These are phyloP conservation scores for Calosoma granatense DNA, from an alignment of 1,140 invertebrate species.

Conservation along the genomic window DNA sequence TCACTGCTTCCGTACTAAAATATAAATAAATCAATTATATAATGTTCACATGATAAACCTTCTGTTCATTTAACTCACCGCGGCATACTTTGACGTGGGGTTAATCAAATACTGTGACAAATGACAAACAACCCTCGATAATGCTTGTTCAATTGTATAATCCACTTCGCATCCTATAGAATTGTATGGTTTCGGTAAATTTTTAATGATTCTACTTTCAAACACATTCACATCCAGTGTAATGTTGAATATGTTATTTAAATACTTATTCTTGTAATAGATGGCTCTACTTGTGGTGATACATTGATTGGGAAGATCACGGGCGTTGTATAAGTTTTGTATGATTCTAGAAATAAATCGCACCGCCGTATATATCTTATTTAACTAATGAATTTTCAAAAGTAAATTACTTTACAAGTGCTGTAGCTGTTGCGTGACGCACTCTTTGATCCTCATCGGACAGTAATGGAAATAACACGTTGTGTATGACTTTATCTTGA, in stretches of 20 bases:
- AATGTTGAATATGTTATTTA: slow-evolving; percentile 21
- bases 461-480: slow-evolving; percentile 51
- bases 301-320: slow-evolving; percentile 33
- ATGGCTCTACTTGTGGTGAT: slow-evolving; percentile 36
- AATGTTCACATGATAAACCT: neutral
- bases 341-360: slow-evolving; percentile 39
- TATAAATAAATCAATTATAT: neutral
- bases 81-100: slow-evolving; percentile 49
- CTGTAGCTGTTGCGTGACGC: slow-evolving; percentile 53
- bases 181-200: slow-evolving; percentile 31
- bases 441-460: slow-evolving; percentile 71
- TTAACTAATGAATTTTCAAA: no score
- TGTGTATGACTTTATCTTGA: slow-evolving; percentile 51
- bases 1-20: slow-evolving; percentile 40
- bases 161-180: slow-evolving; percentile 13
- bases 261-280: slow-evolving; percentile 31
- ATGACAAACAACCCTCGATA: slow-evolving; percentile 42
- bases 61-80: slow-evolving; percentile 40
- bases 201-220: slow-evolving; percentile 25
- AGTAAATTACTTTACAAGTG: slow-evolving; percentile 64
- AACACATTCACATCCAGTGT: slow-evolving; percentile 20
- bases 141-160: slow-evolving; percentile 23
- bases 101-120: slow-evolving; percentile 39
- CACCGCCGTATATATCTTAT: no score
- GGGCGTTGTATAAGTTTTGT: slow-evolving; percentile 35